Evolutionary conservation across 2,888 invertebrate species (phyloP).

Genomic region (Charanyca ferruginea): DNA sequence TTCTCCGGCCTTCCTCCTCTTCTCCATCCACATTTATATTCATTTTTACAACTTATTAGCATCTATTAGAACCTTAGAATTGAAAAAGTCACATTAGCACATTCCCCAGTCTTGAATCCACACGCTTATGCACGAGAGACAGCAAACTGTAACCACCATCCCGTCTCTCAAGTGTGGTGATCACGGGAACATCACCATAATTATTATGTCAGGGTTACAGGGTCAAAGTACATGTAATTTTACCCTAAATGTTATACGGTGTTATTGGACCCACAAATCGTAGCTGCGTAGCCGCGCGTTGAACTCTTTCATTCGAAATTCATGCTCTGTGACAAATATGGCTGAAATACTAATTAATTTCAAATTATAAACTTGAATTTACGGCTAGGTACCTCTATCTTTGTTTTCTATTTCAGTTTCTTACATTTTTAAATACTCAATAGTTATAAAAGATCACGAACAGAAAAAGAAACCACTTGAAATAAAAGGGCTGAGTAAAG

Average conservation of each 20-base stretch:
- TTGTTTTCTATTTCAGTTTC: neutral
- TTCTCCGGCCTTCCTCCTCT: too few relatives aligned
- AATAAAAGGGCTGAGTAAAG: neutral
- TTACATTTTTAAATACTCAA: slow-evolving; percentile 18
- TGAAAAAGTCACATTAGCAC: too few relatives aligned
- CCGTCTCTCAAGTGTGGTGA: too few relatives aligned
- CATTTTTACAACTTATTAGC: too few relatives aligned
- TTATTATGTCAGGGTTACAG: too few relatives aligned
- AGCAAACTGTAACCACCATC: too few relatives aligned
- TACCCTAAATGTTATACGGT: neutral
- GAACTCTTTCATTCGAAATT: slow-evolving; percentile 80
- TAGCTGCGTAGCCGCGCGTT: slow-evolving; percentile 72
- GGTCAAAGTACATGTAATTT: neutral
- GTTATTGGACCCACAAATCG: neutral
- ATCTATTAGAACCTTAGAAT: too few relatives aligned
- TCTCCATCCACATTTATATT: too few relatives aligned
- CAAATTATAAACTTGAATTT: neutral
- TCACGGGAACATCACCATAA: too few relatives aligned
- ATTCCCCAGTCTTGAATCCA: too few relatives aligned
- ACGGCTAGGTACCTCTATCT: neutral
- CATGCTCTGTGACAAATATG: slow-evolving; percentile 16
- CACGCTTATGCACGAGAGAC: too few relatives aligned
- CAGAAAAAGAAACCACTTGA: slow-evolving; percentile 10
- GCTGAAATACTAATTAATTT: slow-evolving; percentile 29
- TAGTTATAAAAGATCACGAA: slow-evolving; percentile 19